A percentile compares a stretch with the other conserved stretches of the same genome.
phyloP scores from a whole-genome alignment of 2,888 invertebrate genomes.

The Hyppa rectilinea region DNA sequence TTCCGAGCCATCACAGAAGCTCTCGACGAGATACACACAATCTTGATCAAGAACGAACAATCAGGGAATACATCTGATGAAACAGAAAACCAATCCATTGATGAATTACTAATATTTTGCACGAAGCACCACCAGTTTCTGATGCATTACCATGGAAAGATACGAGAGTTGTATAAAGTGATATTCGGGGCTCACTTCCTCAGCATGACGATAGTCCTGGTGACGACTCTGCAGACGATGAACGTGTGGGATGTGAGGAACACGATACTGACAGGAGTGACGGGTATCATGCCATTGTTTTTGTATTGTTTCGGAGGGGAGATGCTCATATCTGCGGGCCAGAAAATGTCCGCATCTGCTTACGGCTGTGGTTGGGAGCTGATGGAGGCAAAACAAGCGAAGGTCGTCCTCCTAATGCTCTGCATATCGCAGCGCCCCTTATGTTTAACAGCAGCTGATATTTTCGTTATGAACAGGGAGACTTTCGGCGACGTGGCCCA shows the following conservation, averaged over 20 bases:
- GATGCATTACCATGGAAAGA: slow-evolving; percentile 72
- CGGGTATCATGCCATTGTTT: slow-evolving; percentile 77
- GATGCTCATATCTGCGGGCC: slow-evolving; percentile 74
- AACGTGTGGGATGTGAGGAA: slow-evolving; percentile 78
- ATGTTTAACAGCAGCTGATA: slow-evolving; percentile 76
- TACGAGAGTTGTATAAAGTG: slow-evolving; percentile 72
- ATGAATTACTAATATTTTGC: slow-evolving; percentile 74
- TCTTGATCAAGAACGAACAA: slow-evolving; percentile 46
- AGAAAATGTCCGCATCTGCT: slow-evolving; percentile 71
- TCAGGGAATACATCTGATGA: slow-evolving; percentile 31
- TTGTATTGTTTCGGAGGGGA: slow-evolving; percentile 82
- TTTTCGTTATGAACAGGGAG: slow-evolving; percentile 78
- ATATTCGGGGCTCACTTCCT: slow-evolving; percentile 79
- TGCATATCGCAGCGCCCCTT: slow-evolving; percentile 74
- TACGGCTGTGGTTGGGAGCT: slow-evolving; percentile 79
- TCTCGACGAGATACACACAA: slow-evolving; percentile 69
- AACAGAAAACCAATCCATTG: slow-evolving; percentile 49
- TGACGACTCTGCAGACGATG: slow-evolving; percentile 80
- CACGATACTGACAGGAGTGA: slow-evolving; percentile 75
- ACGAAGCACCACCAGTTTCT: slow-evolving; percentile 79
- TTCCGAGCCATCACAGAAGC: slow-evolving; percentile 77
- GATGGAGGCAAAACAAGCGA: slow-evolving; percentile 76
- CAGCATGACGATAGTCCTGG: slow-evolving; percentile 78
- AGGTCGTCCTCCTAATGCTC: slow-evolving; percentile 72
- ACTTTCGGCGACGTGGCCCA: slow-evolving; percentile 79